Percentiles rank a stretch among this genome's conserved stretches.
phyloP scores from a whole-genome alignment of 1,140 invertebrate genomes.

The Drosophila jambulina region DNA sequence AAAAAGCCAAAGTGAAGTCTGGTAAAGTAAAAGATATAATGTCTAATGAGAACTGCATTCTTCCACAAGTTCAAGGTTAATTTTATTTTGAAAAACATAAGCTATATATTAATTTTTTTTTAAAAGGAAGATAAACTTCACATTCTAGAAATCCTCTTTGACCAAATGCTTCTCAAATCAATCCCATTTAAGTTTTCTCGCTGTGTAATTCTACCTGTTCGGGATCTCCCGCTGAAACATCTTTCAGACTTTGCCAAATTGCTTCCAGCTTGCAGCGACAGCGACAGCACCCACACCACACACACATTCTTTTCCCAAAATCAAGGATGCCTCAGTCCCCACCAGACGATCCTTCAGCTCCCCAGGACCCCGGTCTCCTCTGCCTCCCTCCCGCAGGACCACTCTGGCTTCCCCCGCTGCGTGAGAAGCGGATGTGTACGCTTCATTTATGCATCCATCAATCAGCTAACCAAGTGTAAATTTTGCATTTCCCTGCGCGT shows the following conservation, averaged over 20 bases:
- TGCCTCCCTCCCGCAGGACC: neutral
- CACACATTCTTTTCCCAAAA: slow-evolving; percentile 4
- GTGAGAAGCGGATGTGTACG: slow-evolving; percentile 73
- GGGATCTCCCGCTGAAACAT: slow-evolving; percentile 27
- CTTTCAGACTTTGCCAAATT: slow-evolving; percentile 62
- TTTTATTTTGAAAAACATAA: neutral
- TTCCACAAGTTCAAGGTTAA: neutral
- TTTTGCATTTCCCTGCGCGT: slow-evolving; percentile 77
- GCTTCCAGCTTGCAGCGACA: slow-evolving; percentile 56
- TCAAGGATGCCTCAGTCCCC: slow-evolving; percentile 24
- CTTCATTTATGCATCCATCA: slow-evolving; percentile 85
- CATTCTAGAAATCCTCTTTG: neutral
- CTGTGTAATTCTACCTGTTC: slow-evolving; percentile 30
- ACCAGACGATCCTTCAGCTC: neutral
- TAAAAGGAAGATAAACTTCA: too few relatives aligned
- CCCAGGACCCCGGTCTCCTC: neutral
- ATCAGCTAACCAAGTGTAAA: slow-evolving; percentile 85
- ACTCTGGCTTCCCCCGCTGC: slow-evolving; percentile 10
- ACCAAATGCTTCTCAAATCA: neutral
- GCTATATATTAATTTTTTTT: too few relatives aligned
- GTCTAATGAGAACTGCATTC: too few relatives aligned
- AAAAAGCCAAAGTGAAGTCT: neutral
- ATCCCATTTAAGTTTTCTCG: neutral
- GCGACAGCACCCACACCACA: slow-evolving; percentile 21
- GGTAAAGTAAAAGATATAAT: too few relatives aligned